Percentiles rank a stretch among this genome's conserved stretches.
Evolutionary conservation across 2,113 vertebrate genomes (phyloP).

Genomic region (Gasterosteus aculeatus): DNA sequence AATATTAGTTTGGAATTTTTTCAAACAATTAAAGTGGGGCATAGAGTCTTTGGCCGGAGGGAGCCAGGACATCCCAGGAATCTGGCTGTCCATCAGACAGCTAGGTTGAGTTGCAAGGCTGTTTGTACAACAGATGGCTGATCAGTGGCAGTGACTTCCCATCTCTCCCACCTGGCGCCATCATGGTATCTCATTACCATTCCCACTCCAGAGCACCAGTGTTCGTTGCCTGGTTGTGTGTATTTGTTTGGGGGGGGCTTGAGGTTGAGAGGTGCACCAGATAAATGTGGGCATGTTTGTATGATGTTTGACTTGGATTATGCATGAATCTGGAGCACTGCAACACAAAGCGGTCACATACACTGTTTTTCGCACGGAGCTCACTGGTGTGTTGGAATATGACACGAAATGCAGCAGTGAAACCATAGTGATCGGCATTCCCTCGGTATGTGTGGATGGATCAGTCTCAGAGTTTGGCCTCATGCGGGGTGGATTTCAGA

Average conservation of each 20-base stretch:
- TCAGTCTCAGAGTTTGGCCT: constrained; percentile 41
- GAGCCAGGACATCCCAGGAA: constrained; percentile 72
- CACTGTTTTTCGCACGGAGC: constrained; percentile 25
- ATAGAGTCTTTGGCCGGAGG: constrained; percentile 47
- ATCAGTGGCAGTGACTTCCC: constrained; percentile 79
- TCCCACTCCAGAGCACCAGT: constrained; percentile 56
- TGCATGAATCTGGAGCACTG: constrained; percentile 43
- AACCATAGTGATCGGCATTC: constrained; percentile 30
- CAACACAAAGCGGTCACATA: constrained; percentile 18
- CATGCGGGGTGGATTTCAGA: constrained; percentile 55
- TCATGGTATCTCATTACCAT: constrained; percentile 59
- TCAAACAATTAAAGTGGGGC: constrained; percentile 69
- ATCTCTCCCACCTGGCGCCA: constrained; percentile 63
- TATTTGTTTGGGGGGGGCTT: constrained; percentile 1
- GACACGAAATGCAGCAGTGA: constrained; percentile 19
- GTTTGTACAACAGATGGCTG: constrained; percentile 83
- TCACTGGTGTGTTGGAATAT: constrained; percentile 7
- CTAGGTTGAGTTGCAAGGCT: constrained; percentile 71
- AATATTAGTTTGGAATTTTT: constrained; percentile 52
- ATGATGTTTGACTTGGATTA: constrained; percentile 45
- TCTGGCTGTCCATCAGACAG: constrained; percentile 75
- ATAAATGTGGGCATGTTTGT: constrained; percentile 45
- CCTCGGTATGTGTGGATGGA: constrained; percentile 38
- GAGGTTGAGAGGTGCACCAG: constrained; percentile 34
- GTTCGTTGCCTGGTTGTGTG: constrained; percentile 30